A percentile compares a stretch with the other conserved stretches of the same genome.
These are phyloP conservation scores for Sericinus montela DNA, from an alignment of 2,888 invertebrate species.

Conservation along the genomic window DNA sequence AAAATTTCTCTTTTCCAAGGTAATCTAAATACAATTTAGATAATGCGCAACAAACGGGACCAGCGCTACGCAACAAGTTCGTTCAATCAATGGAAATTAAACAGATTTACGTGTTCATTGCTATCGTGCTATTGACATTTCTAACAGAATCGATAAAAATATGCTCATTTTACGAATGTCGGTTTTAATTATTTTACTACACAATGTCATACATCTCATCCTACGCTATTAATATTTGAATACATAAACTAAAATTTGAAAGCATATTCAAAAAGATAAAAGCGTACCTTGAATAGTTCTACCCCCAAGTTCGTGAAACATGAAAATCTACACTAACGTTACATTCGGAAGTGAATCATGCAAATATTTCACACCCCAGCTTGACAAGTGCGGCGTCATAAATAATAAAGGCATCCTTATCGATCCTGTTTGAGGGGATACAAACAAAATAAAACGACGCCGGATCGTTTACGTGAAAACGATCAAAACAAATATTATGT, in stretches of 20 bases:
- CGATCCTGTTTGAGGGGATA: conserved; percentile 37
- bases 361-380: neutral
- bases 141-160: too few species aligned
- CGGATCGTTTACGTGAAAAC: conserved; percentile 64
- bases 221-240: too few species aligned
- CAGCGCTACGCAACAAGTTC: conserved; percentile 55
- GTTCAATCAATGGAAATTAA: conserved; percentile 30
- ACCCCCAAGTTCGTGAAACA: too few species aligned
- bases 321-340: neutral
- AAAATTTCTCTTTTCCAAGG: conserved; percentile 73
- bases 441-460: conserved; percentile 43
- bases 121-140: too few species aligned
- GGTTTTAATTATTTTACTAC: too few species aligned
- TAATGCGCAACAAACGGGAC: conserved; percentile 55
- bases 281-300: too few species aligned
- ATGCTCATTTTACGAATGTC: too few species aligned
- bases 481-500: conserved; percentile 72
- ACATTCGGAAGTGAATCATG: too few species aligned
- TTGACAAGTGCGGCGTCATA: conserved; percentile 33
- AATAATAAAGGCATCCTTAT: conserved; percentile 51
- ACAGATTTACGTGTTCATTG: too few species aligned
- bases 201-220: too few species aligned
- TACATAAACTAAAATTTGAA: too few species aligned
- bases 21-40: conserved; percentile 75
- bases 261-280: too few species aligned